Base-by-base conservation (phyloP, 2,113 vertebrate species). In the Pelobates fuscus region DNA sequence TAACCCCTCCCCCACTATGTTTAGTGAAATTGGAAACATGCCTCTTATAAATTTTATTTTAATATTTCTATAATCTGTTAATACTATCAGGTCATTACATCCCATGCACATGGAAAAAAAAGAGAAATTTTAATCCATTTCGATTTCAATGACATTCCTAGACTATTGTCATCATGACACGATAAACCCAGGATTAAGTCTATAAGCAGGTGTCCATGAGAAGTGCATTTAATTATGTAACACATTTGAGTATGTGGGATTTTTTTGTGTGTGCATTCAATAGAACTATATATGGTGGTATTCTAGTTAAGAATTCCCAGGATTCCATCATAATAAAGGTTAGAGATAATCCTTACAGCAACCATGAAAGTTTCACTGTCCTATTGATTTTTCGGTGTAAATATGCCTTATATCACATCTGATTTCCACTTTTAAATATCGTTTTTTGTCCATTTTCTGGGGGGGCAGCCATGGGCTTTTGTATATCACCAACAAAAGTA, bases 391-490 rank as follows among this genome's bases (percentile, higher is more conserved):
- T 64, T 68, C 55, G 72, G 71, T 58, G 54, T 67, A 58, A 57
- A 67, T n/a, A n/a, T n/a, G n/a, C n/a, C 54, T 27, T 24, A 15
- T 37, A 43, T 65, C 67, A 82, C 79, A 84, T 82, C 81, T 83
- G 85, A 76, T 82, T 85, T 86, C 81, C 83, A 83, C 81, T 80
- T 82, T 79, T 81, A 85, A 90, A 87, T 86, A 85, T 78, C 81
- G 85, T 90, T 88, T 88, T 88, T 86, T 86, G 89, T 88, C 83
- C 81, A 82, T 84, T 84, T 82, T 85, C 88, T 89, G 81, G 78
- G 80, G 70, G 82, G 10, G 25, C 14, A 41, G 52, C 30, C n/a
- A 8, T n/a, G 29, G n/a, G 52, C 54, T 27, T 70, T 27, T 60
- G 54, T 84, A 78, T 78, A 57, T 84, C 80, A 80, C 85, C 85